Percentiles rank a stretch among this genome's conserved stretches.
Conservation (phyloP, 2,113 vertebrate species). For the Silurus meridionalis region DNA sequence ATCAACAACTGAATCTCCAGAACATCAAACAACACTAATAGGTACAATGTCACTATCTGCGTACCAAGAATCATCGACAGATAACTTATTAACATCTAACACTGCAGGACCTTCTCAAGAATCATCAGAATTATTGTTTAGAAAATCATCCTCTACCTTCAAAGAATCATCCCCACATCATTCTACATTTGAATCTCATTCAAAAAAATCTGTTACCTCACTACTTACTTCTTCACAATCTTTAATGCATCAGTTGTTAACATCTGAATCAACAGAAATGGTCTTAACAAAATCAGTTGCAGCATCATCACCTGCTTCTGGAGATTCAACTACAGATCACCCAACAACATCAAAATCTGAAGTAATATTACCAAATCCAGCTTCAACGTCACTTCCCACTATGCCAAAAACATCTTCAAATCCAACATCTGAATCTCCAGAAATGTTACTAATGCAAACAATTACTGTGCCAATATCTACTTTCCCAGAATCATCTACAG, state of each 20-base stretch:
- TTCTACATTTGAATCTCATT: not conserved
- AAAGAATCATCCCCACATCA: not conserved
- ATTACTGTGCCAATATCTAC: not conserved
- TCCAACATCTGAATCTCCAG: not conserved
- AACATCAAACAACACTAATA: not conserved
- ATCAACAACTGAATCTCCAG: not conserved
- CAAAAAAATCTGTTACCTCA: not conserved
- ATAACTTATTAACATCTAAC: not conserved
- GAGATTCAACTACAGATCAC: not conserved
- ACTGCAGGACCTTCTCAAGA: too few relatives aligned
- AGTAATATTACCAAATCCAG: not conserved
- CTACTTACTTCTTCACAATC: too few relatives aligned
- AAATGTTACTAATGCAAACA: not conserved
- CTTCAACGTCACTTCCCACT: not conserved
- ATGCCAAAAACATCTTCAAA: too few relatives aligned
- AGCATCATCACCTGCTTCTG: too few relatives aligned
- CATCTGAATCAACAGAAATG: too few relatives aligned
- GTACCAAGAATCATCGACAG: not conserved
- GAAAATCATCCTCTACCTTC: not conserved
- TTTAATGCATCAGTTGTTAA: too few relatives aligned
- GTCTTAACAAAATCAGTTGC: too few relatives aligned
- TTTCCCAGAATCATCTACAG: not conserved
- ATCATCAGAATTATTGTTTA: not conserved
- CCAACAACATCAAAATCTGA: not conserved
- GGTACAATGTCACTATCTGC: not conserved